Conservation (phyloP, 2,797 vertebrate genomes). For the Numenius phaeopus region DNA sequence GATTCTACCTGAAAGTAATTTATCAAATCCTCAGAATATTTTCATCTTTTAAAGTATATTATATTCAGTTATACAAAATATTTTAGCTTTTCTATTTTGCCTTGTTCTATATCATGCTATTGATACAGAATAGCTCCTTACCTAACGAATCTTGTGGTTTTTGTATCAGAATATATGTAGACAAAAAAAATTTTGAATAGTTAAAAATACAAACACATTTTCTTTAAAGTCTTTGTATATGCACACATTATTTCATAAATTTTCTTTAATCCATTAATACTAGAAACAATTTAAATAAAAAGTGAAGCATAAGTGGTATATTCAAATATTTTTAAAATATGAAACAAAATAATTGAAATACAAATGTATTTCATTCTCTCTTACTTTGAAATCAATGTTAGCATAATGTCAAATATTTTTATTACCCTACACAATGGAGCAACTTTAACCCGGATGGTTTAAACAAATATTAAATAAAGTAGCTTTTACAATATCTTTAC, state of each 20-base stretch:
- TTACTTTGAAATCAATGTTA: background rate
- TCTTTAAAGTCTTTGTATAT: background rate
- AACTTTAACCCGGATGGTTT: background rate
- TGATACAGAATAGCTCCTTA: background rate
- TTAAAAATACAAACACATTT: background rate
- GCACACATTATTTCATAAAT: background rate
- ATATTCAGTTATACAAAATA: background rate
- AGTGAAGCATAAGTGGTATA: background rate
- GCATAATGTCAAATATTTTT: background rate
- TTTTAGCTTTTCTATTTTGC: slow-evolving; percentile 13
- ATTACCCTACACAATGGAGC: background rate
- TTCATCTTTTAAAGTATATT: slow-evolving; percentile 8
- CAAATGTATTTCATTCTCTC: background rate
- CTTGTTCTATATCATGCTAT: background rate
- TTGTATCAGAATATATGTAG: background rate
- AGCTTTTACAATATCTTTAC: background rate
- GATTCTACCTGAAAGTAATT: slow-evolving; percentile 44
- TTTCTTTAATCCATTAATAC: background rate
- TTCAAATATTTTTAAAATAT: background rate
- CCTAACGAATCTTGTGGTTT: slow-evolving; percentile 38
- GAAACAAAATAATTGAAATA: background rate
- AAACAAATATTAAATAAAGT: background rate
- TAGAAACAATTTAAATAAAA: background rate
- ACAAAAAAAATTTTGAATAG: background rate
- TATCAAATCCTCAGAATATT: slow-evolving; percentile 34